Evolutionary conservation across 2,888 invertebrate species (phyloP).

Genomic region (Clusia tigrina): DNA sequence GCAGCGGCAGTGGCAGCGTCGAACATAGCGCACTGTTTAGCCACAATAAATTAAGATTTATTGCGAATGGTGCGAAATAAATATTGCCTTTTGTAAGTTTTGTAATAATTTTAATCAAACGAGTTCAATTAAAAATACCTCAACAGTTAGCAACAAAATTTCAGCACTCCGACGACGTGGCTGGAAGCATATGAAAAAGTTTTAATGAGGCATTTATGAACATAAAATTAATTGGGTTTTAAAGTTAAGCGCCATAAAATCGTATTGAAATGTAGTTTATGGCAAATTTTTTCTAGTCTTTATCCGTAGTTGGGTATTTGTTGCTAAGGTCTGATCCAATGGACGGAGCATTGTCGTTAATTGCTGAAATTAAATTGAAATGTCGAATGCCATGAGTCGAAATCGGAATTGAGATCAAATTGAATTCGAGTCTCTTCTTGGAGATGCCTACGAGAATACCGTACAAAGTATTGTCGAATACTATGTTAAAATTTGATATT

Average conservation of each 20-base stretch:
- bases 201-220: not conserved
- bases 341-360: too few relatives aligned
- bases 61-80: constrained; percentile 41
- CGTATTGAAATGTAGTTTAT: not conserved
- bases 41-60: constrained; percentile 43
- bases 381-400: too few relatives aligned
- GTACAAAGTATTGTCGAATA: too few relatives aligned
- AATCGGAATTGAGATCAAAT: too few relatives aligned
- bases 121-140: not conserved
- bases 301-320: too few relatives aligned
- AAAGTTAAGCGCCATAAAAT: not conserved
- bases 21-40: constrained; percentile 18
- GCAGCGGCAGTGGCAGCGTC: constrained; percentile 1
- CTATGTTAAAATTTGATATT: too few relatives aligned
- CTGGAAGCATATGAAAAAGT: too few relatives aligned
- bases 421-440: too few relatives aligned
- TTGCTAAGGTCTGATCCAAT: too few relatives aligned
- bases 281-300: too few relatives aligned
- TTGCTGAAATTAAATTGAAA: too few relatives aligned
- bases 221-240: not conserved
- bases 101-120: not conserved
- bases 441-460: too few relatives aligned
- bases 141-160: not conserved
- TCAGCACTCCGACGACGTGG: not conserved
- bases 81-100: constrained; percentile 35